Evolutionary conservation across 2,113 vertebrate species (phyloP).

Genomic region (Nycticryphes semicollaris): DNA sequence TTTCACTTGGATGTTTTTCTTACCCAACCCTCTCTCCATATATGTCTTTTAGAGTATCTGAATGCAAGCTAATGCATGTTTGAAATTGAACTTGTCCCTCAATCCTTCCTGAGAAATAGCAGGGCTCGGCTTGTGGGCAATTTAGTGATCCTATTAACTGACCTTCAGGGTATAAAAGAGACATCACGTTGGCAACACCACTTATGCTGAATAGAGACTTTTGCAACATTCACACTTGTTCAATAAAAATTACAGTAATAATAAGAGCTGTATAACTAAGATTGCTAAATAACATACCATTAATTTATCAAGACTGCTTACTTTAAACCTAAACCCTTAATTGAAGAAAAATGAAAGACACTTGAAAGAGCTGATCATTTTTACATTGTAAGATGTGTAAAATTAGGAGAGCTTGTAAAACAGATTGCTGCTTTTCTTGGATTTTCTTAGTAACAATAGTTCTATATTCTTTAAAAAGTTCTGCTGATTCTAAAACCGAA

Average conservation of each 20-base stretch:
- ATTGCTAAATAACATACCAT: conserved; percentile 43
- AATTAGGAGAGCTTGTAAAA: conserved; percentile 3
- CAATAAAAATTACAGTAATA: conserved; percentile 32
- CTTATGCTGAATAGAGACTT: neutral
- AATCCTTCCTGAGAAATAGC: neutral
- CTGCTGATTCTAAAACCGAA: neutral
- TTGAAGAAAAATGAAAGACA: conserved; percentile 24
- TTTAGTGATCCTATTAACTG: neutral
- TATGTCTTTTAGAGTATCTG: neutral
- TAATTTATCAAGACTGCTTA: conserved; percentile 51
- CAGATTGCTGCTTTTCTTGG: neutral
- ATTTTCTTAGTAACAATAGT: neutral
- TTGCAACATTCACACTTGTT: neutral
- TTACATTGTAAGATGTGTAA: conserved; percentile 10
- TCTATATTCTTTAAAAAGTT: neutral
- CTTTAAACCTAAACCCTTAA: conserved; percentile 26
- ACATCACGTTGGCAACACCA: neutral
- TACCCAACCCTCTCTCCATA: neutral
- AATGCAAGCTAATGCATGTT: neutral
- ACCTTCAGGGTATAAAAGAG: neutral
- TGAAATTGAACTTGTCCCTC: neutral
- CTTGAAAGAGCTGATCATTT: conserved; percentile 30
- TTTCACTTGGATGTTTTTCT: neutral
- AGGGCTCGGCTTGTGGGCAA: neutral
- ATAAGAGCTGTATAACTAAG: conserved; percentile 1